Percentiles rank a stretch among this genome's conserved stretches.
These are phyloP conservation scores for Garrulus glandarius DNA, from an alignment of 2,797 vertebrate species.

Conservation along the genomic window DNA sequence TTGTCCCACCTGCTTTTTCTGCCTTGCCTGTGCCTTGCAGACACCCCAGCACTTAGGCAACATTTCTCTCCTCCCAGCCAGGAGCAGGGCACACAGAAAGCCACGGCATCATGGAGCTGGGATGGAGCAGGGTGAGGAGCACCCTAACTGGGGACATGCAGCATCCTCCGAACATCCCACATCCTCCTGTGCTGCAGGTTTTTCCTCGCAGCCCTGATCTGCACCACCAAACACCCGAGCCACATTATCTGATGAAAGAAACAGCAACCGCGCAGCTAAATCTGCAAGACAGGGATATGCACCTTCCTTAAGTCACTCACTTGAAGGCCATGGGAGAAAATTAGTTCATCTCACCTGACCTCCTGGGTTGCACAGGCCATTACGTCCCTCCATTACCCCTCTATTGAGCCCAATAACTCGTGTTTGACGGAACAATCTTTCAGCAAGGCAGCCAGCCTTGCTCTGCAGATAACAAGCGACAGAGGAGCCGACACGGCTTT, in stretches of 20 bases:
- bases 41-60: not conserved
- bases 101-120: not conserved
- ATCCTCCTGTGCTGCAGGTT: not conserved
- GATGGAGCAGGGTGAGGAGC: not conserved
- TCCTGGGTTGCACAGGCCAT: conserved; percentile 42
- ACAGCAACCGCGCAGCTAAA: accelerated
- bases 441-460: conserved; percentile 50
- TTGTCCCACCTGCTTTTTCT: not conserved
- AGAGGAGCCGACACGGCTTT: conserved; percentile 8
- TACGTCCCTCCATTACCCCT: not conserved
- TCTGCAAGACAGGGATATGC: not conserved
- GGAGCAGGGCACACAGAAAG: not conserved
- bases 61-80: not conserved
- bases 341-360: conserved; percentile 57
- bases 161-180: accelerated
- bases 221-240: not conserved
- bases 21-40: not conserved
- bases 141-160: not conserved
- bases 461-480: conserved; percentile 34
- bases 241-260: not conserved
- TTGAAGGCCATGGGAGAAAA: conserved; percentile 36
- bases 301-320: not conserved
- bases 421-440: conserved; percentile 40
- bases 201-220: not conserved
- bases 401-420: conserved; percentile 39